Base-by-base conservation (phyloP, 1,140 invertebrate genomes). In the Fopius arisanus region DNA sequence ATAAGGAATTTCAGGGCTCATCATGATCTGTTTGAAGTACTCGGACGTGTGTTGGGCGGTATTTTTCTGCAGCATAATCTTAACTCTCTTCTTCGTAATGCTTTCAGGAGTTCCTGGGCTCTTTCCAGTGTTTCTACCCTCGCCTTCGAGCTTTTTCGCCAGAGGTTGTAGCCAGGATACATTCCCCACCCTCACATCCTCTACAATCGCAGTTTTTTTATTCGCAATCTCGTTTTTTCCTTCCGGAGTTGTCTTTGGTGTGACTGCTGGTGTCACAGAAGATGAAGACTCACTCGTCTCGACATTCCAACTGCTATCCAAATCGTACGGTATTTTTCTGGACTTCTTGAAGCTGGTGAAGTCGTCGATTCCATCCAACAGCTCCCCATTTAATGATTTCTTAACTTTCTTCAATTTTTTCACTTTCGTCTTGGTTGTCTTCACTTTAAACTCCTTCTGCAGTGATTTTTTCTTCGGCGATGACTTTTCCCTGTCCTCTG, bases 1-100 rank as follows among this genome's bases (percentile, higher is more conserved):
- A 71, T 89, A 94, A 0, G 94, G 93, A 76, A 94, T 90, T n/a
- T 88, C 90, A 0, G 94, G 94, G 65, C 92, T 94, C 72, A 90
- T 88, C 72, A 89, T 87, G 2, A 95, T 84, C 79, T 92, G 91
- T 21, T 90, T 88, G 37, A 92, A 89, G 80, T 95, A 94, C 73
- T 95, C 93, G 1, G 91, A 89, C 0, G 91, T 89, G 21, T 89
- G 90, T 78, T 94, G 93, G 37, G 90, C 89, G 16, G 89, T 90
- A 79, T 94, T 94, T 31, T 90, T 88, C 63, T 92, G 90, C 0
- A 92, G 82, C 23, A 90, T 88, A 66, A 94, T 94, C 82, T 92
- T 92, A 0, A 94, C 93, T 3, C 84, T 83, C 72, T 90, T 89
- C 51, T 89, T 88, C 3, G 75, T 51, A 23, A 74, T 40, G 29